Conservation (phyloP, 2,113 vertebrate species). For the Anas platyrhynchos region DNA sequence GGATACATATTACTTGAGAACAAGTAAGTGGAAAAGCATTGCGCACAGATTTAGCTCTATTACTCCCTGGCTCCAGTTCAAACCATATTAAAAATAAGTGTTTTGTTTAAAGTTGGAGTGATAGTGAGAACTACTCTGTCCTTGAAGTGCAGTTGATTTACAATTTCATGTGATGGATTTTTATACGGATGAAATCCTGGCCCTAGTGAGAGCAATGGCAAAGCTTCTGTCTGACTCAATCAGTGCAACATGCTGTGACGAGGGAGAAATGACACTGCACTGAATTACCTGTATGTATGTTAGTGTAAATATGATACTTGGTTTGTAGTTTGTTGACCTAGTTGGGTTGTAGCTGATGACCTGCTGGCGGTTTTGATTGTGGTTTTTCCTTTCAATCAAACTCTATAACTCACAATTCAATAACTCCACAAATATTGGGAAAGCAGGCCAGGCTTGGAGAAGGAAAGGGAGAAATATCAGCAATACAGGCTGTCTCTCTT, state of each 20-base stretch:
- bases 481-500: neutral
- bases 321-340: slow-evolving; percentile 27
- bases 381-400: slow-evolving; percentile 58
- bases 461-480: slow-evolving; percentile 28
- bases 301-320: slow-evolving; percentile 30
- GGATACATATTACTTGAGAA: slow-evolving; percentile 56
- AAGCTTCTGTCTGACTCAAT: neutral
- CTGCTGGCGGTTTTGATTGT: slow-evolving; percentile 25
- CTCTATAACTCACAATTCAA: slow-evolving; percentile 43
- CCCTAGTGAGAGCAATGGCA: slow-evolving; percentile 17
- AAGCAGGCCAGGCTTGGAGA: slow-evolving; percentile 3
- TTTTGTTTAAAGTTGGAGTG: slow-evolving; percentile 30
- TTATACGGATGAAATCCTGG: neutral
- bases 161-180: slow-evolving; percentile 1
- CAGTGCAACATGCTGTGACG: neutral
- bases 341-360: slow-evolving; percentile 34
- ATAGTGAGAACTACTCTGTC: slow-evolving; percentile 7
- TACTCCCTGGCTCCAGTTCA: slow-evolving; percentile 24
- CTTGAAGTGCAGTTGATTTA: slow-evolving; percentile 32
- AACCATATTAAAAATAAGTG: slow-evolving; percentile 46
- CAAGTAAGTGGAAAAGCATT: slow-evolving; percentile 59
- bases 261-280: neutral
- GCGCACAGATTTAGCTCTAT: slow-evolving; percentile 35
- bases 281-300: slow-evolving; percentile 42
- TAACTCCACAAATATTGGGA: slow-evolving; percentile 15